Evolutionary conservation across 1,140 invertebrate genomes (phyloP), one percentile per base, ranked within the genome.

Genomic region (Augochlora pura): DNA sequence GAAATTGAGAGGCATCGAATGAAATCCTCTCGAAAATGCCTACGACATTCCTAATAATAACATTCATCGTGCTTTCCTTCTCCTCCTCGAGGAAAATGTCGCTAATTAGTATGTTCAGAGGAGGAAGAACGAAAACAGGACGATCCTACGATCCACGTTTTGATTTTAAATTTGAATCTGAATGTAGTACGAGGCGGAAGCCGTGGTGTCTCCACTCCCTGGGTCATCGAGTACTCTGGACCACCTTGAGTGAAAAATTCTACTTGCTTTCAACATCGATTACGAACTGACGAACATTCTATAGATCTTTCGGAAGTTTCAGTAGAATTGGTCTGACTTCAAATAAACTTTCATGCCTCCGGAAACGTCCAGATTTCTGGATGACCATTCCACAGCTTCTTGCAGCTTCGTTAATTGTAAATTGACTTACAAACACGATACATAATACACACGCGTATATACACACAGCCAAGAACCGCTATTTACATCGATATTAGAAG

Each of bases 41-140:
- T 76, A 84, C 81, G 84, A 86, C 81, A 86, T 86, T 86, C 84
- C 77, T 71, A 80, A 86, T 83, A 76, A 87, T 86, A 52, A 79
- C 42, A 81, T 84, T 81, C 78, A 73, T 79, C 84, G 63, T 86
- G 76, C 64, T 83, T 86, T 83, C 80, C 81, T 86, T 72, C 73
- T 86, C 72, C 73, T 57, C 67, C 65, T 84, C 18, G 8, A 57
- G 8, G 54, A 9, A 57, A 21, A n/a, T 8, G 7, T n/a, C n/a
- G 54, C n/a, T 2, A n/a, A 57, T 57, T 57, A 9, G 18, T 8
- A 4, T 10, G 42, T 46, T 10, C 42, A 46, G 42, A 57, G 54
- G 21, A 57, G 8, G 18, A 57, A n/a, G n/a, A 42, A 32, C 8
- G 46, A 64, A 60, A 65, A 12, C 46, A 21, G 67, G 9, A 42